Conservation (phyloP, 2,113 vertebrate species). For the Semicossyphus pulcher region DNA sequence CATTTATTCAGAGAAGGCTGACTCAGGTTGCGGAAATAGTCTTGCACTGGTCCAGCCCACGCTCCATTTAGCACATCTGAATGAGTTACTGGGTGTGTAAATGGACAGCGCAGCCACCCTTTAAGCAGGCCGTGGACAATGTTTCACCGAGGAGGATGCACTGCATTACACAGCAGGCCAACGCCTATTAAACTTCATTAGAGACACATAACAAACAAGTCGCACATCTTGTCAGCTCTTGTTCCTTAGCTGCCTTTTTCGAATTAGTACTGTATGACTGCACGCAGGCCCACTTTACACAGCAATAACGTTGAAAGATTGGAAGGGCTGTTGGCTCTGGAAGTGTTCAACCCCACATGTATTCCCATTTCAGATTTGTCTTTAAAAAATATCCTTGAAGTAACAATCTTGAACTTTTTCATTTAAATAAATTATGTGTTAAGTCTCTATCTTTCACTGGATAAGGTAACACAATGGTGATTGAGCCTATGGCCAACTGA, state of each 20-base stretch:
- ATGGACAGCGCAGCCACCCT: conserved; percentile 33
- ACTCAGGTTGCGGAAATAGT: conserved; percentile 55
- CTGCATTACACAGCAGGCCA: conserved; percentile 13
- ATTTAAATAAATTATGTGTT: too few species aligned
- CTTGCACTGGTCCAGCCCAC: conserved; percentile 35
- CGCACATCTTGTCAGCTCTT: not conserved
- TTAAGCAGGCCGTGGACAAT: conserved; percentile 24
- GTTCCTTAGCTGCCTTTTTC: not conserved
- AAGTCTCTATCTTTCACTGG: too few species aligned
- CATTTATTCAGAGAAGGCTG: conserved; percentile 53
- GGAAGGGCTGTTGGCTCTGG: too few species aligned
- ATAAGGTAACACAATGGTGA: too few species aligned
- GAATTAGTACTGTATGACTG: not conserved
- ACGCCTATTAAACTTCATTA: conserved; percentile 34
- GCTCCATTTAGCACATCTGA: conserved; percentile 52
- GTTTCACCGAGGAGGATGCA: conserved; percentile 30
- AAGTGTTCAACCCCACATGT: too few species aligned
- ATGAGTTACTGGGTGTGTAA: conserved; percentile 38
- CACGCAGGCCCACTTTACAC: not conserved
- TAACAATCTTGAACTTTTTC: too few species aligned
- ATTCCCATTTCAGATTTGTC: too few species aligned
- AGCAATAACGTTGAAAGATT: not conserved
- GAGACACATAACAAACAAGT: not conserved
- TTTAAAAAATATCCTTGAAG: too few species aligned
- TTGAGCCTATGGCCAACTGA: too few species aligned